Conservation (phyloP, 2,797 vertebrate species). For the Phaenicophaeus curvirostris region DNA sequence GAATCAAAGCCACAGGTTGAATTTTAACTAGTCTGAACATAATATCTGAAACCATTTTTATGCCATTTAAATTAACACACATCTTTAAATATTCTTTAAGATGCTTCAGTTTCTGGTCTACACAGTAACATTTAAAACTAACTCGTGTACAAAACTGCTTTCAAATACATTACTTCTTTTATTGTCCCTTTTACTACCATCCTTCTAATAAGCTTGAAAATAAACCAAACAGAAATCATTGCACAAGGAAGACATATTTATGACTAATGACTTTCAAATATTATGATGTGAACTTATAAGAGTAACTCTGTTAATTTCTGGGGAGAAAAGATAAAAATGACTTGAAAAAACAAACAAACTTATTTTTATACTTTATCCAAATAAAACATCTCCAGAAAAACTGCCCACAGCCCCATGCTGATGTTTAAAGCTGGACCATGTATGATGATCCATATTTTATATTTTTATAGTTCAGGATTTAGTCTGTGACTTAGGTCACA, state of each 20-base stretch:
- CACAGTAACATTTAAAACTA: neutral
- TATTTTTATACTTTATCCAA: neutral
- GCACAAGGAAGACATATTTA: neutral
- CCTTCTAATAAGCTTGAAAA: neutral
- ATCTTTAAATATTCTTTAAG: neutral
- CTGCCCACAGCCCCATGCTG: neutral
- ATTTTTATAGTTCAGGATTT: neutral
- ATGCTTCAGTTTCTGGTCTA: neutral
- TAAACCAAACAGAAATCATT: neutral
- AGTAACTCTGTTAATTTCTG: neutral
- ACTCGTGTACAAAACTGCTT: neutral
- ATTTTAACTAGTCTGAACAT: neutral
- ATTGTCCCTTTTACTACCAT: neutral
- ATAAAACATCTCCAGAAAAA: neutral
- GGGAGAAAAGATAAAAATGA: neutral
- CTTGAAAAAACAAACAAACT: neutral
- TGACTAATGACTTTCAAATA: neutral
- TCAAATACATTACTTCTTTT: neutral
- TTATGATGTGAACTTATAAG: neutral
- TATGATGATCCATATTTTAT: neutral
- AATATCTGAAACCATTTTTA: neutral
- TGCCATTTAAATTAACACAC: neutral
- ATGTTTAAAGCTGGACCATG: neutral
- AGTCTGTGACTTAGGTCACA: neutral
- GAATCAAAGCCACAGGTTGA: neutral